Base-by-base conservation (phyloP, 92 coral and sea anemone species). In the Bergia sp. region DNA sequence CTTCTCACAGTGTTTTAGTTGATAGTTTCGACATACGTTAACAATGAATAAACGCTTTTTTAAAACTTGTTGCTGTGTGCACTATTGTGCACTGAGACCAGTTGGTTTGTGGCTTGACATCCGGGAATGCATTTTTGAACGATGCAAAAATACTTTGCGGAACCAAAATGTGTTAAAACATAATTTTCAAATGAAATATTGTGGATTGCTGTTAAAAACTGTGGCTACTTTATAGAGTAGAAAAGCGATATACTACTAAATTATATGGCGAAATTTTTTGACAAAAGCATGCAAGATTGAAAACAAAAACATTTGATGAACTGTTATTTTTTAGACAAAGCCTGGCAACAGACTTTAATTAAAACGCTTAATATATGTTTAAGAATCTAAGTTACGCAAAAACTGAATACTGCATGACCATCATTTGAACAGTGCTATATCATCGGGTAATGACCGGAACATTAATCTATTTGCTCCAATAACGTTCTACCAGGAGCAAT, bases 381-480 rank as follows among this genome's bases (percentile, higher is more conserved):
- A 21, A 61, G 69, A 61, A 61, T 20, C 69, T 61, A 4, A 61
- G 23, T 61, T 16, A 61, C 66, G 29, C 69, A 16, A 61, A 45
- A 55, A 20, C 23, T 61, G 21, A 1, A 44, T 23, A 7, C 53
- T 71, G 78, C 61, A 53, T 53, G 16, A 53, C 39, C 21, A 38
- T 71, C 78, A 36, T 84, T 67, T 69, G 65, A 84, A 36, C 79
- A 84, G 87, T 71, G 87, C 87, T 45, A 69, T 45, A 15, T 36
- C 78, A 21, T 36, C 23, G 67, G 36, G 45, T 84, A 84, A 84
- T 84, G 87, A 84, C 66, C 45, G 79, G 5, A 69, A 71, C 29
- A 84, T 23, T 71, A 84, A 84, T 36, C 77, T 84, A 37, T 84
- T 84, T 84, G 87, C 87, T 71, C 87, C 87, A 69, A 84, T 84